Conservation (phyloP, 2,888 invertebrate species). For the Latrodectus elegans region DNA sequence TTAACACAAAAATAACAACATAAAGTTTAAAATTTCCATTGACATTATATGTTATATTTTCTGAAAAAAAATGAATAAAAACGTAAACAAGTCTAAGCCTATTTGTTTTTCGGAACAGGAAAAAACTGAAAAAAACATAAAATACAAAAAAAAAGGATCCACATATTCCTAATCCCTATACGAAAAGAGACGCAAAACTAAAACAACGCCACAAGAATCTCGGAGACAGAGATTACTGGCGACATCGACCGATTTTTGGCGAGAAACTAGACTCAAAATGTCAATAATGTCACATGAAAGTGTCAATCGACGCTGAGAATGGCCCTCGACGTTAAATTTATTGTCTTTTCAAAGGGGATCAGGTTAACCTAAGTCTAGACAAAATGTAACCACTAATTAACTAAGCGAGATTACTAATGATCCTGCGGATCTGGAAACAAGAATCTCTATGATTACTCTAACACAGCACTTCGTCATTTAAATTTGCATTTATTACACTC, state of each 20-base stretch:
- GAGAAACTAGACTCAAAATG: constrained; percentile 38
- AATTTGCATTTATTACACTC: background rate
- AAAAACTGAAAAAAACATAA: too few species aligned
- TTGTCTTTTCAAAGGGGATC: constrained; percentile 31
- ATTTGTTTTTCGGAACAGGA: too few species aligned
- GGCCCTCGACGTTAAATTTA: constrained; percentile 30
- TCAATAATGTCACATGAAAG: constrained; percentile 38
- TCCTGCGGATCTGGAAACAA: background rate
- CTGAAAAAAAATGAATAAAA: too few species aligned
- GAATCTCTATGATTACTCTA: background rate
- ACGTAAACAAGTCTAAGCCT: too few species aligned
- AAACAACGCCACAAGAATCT: background rate
- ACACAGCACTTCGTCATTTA: background rate
- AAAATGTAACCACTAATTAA: constrained; percentile 30
- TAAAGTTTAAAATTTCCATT: too few species aligned
- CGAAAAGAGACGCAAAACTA: too few species aligned
- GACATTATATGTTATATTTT: too few species aligned
- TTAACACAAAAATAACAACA: too few species aligned
- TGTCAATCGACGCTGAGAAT: constrained; percentile 34
- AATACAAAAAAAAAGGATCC: too few species aligned
- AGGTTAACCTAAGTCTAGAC: constrained; percentile 13
- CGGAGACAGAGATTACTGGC: background rate
- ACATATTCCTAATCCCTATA: too few species aligned
- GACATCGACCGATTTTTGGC: constrained; percentile 55
- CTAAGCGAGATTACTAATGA: background rate